Percentiles rank a stretch among this genome's conserved stretches.
Evolutionary conservation across 2,113 vertebrate species (phyloP).

Genomic region (Podilymbus podiceps): DNA sequence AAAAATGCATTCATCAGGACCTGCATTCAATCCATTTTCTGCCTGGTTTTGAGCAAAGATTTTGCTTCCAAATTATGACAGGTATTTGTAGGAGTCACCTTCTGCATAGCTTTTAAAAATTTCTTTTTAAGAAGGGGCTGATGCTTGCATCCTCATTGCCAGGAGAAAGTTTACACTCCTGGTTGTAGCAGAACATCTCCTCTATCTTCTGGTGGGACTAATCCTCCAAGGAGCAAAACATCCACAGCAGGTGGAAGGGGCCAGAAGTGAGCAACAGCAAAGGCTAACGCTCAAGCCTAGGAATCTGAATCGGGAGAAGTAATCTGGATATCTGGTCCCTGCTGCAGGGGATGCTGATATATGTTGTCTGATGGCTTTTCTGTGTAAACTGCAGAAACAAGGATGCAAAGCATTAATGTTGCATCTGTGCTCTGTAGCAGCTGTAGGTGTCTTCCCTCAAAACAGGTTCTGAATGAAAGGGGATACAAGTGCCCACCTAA

Average conservation of each 20-base stretch:
- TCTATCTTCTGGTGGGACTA: background rate
- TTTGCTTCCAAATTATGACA: background rate
- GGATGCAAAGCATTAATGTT: background rate
- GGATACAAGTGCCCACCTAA: background rate
- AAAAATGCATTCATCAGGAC: background rate
- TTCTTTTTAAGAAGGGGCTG: background rate
- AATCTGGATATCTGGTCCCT: background rate
- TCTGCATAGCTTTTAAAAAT: background rate
- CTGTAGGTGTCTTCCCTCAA: background rate
- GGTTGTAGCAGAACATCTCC: background rate
- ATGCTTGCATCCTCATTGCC: background rate
- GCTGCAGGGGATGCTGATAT: background rate
- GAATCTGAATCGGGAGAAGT: background rate
- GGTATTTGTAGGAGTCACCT: background rate
- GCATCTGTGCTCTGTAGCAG: background rate
- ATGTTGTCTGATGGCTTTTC: background rate
- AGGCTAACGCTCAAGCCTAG: background rate
- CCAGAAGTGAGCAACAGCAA: background rate
- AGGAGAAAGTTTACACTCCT: background rate
- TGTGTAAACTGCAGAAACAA: background rate
- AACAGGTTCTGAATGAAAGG: background rate
- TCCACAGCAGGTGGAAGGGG: rapidly evolving
- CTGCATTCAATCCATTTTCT: background rate
- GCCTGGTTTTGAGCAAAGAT: background rate
- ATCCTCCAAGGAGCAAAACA: background rate